A percentile compares a stretch with the other conserved stretches of the same genome.
Conservation (phyloP, 2,797 vertebrate species). For the Propithecus deckenii region DNA sequence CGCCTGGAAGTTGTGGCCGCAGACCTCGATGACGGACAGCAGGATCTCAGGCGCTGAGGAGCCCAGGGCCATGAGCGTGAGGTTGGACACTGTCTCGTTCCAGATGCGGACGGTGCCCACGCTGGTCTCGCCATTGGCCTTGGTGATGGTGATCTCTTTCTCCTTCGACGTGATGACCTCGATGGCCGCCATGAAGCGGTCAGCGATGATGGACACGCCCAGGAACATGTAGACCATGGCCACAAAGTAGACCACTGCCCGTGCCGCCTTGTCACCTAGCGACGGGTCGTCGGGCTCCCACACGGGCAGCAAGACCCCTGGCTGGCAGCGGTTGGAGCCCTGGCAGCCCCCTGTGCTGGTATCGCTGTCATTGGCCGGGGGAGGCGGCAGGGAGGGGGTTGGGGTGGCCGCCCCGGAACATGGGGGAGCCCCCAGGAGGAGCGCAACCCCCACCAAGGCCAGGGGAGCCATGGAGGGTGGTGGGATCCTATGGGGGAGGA, state of each 20-base stretch:
- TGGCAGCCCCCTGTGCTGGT: constrained; percentile 49
- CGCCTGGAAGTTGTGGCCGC: constrained; percentile 93
- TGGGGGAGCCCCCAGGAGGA: constrained; percentile 64
- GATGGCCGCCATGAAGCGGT: constrained; percentile 98
- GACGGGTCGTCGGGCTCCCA: constrained; percentile 92
- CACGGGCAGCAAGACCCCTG: constrained; percentile 92
- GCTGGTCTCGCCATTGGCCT: constrained; percentile 93
- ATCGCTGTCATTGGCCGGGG: constrained; percentile 47
- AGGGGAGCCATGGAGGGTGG: constrained; percentile 71
- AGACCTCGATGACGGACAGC: constrained; percentile 96
- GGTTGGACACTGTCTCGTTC: constrained; percentile 98
- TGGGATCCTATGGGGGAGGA: constrained; percentile 78
- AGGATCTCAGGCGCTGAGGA: constrained; percentile 97
- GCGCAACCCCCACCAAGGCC: constrained; percentile 65
- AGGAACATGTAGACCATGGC: constrained; percentile 96
- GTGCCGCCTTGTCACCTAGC: constrained; percentile 89
- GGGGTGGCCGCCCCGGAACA: constrained; percentile 58
- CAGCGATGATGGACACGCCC: constrained; percentile 96
- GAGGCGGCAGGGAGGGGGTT: constrained; percentile 65
- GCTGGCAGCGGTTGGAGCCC: constrained; percentile 84
- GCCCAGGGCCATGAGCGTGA: constrained; percentile 96
- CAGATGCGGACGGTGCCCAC: constrained; percentile 91
- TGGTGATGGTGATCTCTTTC: constrained; percentile 95
- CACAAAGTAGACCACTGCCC: constrained; percentile 93
- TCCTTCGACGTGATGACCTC: constrained; percentile 98